These are phyloP conservation scores for Noctilio leporinus DNA, from an alignment of 2,113 vertebrate genomes.

Conservation along the genomic window DNA sequence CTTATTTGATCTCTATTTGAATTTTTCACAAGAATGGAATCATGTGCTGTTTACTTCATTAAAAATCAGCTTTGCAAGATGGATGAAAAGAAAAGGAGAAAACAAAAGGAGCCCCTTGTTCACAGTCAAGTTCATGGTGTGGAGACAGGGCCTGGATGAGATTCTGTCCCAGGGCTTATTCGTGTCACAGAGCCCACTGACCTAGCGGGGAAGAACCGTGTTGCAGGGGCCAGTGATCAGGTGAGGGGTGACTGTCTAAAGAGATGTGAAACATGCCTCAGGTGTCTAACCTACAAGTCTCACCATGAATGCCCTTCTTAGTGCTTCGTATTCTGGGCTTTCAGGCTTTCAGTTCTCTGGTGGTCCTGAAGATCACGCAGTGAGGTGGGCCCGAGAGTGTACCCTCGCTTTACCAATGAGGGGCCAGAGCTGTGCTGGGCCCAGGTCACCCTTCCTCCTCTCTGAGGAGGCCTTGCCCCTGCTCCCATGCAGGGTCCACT, in stretches of 20 bases:
- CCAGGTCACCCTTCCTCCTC: not conserved
- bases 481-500: not conserved
- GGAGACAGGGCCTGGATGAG: not conserved
- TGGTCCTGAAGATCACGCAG: not conserved
- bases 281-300: not conserved
- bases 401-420: not conserved
- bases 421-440: too few relatives aligned
- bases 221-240: not conserved
- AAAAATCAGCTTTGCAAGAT: not conserved
- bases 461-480: not conserved
- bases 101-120: not conserved
- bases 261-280: fast-evolving
- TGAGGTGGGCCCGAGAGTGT: not conserved
- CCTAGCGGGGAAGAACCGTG: not conserved
- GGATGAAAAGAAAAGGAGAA: not conserved
- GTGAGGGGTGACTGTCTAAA: fast-evolving
- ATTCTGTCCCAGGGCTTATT: not conserved
- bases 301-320: not conserved
- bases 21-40: not conserved
- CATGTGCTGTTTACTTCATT: not conserved
- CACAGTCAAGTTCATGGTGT: not conserved
- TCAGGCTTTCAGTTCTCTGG: not conserved
- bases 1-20: not conserved
- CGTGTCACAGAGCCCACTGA: not conserved
- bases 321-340: not conserved